These are phyloP conservation scores for Cerceris rybyensis DNA, from an alignment of 2,888 invertebrate species.

Conservation along the genomic window DNA sequence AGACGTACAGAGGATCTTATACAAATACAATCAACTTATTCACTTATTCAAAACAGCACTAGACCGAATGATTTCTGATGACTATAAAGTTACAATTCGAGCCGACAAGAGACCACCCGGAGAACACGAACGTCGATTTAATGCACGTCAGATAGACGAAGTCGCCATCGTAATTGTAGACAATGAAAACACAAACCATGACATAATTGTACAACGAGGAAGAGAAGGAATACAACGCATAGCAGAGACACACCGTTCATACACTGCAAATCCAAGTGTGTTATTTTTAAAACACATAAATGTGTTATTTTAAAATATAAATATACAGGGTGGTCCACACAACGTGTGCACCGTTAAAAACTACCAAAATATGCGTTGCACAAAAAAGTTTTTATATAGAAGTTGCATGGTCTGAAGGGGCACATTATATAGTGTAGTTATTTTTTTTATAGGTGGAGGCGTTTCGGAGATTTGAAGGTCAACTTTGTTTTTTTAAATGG, in stretches of 20 bases:
- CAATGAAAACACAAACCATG: slow-evolving; percentile 25
- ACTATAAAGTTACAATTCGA: slow-evolving; percentile 42
- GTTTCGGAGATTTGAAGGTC: too few relatives aligned
- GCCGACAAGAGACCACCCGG: slow-evolving; percentile 47
- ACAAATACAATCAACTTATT: slow-evolving; percentile 37
- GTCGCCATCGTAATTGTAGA: slow-evolving; percentile 65
- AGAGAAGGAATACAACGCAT: slow-evolving; percentile 22
- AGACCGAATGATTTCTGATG: slow-evolving; percentile 69
- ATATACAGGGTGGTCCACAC: too few relatives aligned
- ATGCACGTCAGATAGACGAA: slow-evolving; percentile 61
- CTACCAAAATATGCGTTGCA: too few relatives aligned
- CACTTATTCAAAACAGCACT: slow-evolving; percentile 62
- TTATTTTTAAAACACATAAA: too few relatives aligned
- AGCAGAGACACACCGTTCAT: slow-evolving; percentile 71
- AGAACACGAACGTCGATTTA: slow-evolving; percentile 48
- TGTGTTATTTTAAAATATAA: too few relatives aligned
- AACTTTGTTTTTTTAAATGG: too few relatives aligned
- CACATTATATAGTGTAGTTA: too few relatives aligned
- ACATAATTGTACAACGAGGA: slow-evolving; percentile 30
- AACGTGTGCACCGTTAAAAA: too few relatives aligned
- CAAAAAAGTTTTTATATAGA: too few relatives aligned
- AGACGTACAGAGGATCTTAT: slow-evolving; percentile 39
- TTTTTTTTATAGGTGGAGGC: too few relatives aligned
- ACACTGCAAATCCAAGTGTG: too few relatives aligned
- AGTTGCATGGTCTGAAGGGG: too few relatives aligned